Evolutionary conservation across 2,888 invertebrate genomes (phyloP).

Genomic region (Lamellibrachia columna): DNA sequence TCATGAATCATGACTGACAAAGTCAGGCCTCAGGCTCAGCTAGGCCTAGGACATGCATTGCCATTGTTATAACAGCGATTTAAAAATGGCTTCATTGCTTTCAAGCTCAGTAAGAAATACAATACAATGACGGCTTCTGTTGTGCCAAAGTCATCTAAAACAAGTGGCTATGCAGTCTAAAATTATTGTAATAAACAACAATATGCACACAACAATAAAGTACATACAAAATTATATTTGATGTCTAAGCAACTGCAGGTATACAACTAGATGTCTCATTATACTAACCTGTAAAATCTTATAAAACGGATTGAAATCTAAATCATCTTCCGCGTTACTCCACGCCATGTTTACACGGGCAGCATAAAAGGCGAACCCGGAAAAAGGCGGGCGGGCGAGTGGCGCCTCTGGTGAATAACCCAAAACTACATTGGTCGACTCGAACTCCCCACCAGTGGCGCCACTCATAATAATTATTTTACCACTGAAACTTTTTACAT

Average conservation of each 20-base stretch:
- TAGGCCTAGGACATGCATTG: no score
- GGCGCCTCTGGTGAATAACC: neutral
- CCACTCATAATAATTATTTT: no score
- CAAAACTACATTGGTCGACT: neutral
- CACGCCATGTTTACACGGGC: neutral
- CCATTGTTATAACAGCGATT: no score
- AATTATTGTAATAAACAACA: neutral
- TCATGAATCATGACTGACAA: no score
- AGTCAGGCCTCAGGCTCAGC: no score
- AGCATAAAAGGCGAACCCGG: neutral
- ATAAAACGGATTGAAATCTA: slow-evolving; percentile 9
- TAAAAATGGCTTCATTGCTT: no score
- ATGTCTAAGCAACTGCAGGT: neutral
- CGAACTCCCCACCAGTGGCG: no score
- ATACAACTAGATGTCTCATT: neutral
- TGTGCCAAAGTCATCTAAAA: neutral
- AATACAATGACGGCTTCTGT: no score
- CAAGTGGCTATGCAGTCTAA: neutral
- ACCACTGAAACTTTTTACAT: no score
- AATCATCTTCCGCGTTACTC: neutral
- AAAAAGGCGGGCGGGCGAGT: neutral
- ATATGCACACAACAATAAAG: neutral
- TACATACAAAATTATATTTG: neutral
- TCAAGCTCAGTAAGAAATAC: no score
- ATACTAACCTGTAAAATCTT: neutral